Base-by-base conservation (phyloP, 1,140 invertebrate species). In the Papilio machaon region DNA sequence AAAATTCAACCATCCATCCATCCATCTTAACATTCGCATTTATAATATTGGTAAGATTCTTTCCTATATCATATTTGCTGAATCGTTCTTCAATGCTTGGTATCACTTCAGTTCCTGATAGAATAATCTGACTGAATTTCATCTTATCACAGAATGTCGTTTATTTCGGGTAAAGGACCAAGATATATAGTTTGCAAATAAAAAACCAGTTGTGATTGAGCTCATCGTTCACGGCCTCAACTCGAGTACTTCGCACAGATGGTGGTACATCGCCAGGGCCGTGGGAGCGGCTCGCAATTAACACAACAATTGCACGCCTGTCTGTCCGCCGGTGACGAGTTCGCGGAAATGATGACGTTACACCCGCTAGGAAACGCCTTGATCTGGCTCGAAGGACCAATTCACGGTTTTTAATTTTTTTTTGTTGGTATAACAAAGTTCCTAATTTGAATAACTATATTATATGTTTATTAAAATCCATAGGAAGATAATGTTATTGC, bases 221-320 rank as follows among this genome's bases (percentile, higher is more conserved):
- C 11, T 3, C 30, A 70, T 70, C 13, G 30, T 35, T 35, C 13
- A 30, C 13, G 23, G 64, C 64, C 64, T 70, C 30, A 17, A 17
- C 4, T 70, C 10, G 13, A 13, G 23, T 70, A 70, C 13, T 70
- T 70, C 11, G 64, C 64, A 35, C 64, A 70, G 23, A 70, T 70
- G 64, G 64, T 35, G 64, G 64, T 70, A 35, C 64, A 35, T 4
- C 64, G 13, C 30, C 64, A 70, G 30, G 64, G 64, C 30, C 64
- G 64, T 70, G 23, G 64, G 64, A 70, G 23, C 64, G 64, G 30
- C 30, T 70, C 30, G 64, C 30, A 35, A 64, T 64, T 64, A 64
- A 64, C 60, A 64, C 23, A 64, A 64, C 60, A 30, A 70, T 70
- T 70, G 64, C 64, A 70, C 64, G 64, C 1, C 30, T 70, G 64